Base-by-base conservation (phyloP, 2,888 invertebrate species). In the Mimumesa dahlbomi region DNA sequence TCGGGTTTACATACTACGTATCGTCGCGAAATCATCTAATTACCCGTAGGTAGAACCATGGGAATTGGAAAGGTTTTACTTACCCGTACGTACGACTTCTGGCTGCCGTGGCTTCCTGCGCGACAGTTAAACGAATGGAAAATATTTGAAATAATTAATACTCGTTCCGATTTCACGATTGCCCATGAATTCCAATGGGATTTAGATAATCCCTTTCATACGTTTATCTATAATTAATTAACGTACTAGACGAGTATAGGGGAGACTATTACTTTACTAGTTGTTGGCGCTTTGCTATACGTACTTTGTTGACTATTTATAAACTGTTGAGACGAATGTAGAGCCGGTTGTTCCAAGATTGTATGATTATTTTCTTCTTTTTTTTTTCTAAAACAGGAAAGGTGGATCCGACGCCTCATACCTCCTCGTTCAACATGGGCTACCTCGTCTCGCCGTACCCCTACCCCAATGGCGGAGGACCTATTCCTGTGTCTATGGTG, bases 361-460 rank as follows among this genome's bases (percentile, higher is more conserved):
- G 29, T 29, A 36, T 31, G n/a, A 43, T 40, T 31, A 52, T 48
- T 59, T 40, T 68, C 34, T 52, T 67, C 7, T 76, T 68, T 74
- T 73, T 85, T 79, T 67, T 82, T 81, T 81, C 77, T 79, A 84
- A 91, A 91, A 34, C 91, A 95, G 95, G 94, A 91, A 95, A 95
- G 92, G 94, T 95, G 90, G 95, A 95, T 88, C 94, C 94, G 73
- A 93, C 94, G 86, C 93, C 94, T 74, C 95, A 95, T 89, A 94
- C 95, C 83, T 93, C 94, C 79, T 92, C 93, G 81, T 96, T 96
- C 93, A 96, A 96, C 92, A 96, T 96, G 95, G 96, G 96, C 88
- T 97, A 97, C 92, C 93, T 96, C 90, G 95, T 96, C 90, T 94
- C 96, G 78, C 96, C 96, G 67, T 96, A 96, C 91, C 94, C 95